Evolutionary conservation across 2,888 invertebrate species (phyloP).

Genomic region (Synergus laeviventris): DNA sequence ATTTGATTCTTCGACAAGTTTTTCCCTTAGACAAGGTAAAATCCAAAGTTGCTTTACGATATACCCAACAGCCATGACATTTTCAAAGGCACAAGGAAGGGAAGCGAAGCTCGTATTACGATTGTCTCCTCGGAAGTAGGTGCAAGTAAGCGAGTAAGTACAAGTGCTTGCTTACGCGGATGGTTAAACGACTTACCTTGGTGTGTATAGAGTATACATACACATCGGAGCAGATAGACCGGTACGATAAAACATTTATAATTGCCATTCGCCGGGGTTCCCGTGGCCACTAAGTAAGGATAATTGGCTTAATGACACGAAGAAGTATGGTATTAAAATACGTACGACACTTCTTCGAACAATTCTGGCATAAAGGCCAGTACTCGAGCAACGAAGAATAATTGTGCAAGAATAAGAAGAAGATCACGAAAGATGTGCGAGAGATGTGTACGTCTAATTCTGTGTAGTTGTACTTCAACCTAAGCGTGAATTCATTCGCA

Average conservation of each 20-base stretch:
- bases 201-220: constrained; percentile 19
- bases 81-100: not conserved
- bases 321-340: constrained; percentile 53
- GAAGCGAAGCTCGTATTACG: constrained; percentile 26
- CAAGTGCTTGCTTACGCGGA: constrained; percentile 32
- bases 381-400: constrained; percentile 49
- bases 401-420: constrained; percentile 49
- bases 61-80: not conserved
- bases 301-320: constrained; percentile 61
- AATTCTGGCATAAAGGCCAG: constrained; percentile 34
- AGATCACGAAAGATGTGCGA: constrained; percentile 14
- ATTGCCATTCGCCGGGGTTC: constrained; percentile 61
- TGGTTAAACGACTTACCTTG: constrained; percentile 31
- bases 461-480: not conserved
- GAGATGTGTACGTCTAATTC: not conserved
- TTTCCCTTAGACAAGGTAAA: constrained; percentile 3
- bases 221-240: constrained; percentile 41
- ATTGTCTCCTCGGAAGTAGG: constrained; percentile 40
- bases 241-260: constrained; percentile 62
- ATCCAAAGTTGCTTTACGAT: not conserved
- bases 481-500: constrained; percentile 30
- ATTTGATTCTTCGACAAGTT: constrained; percentile 20
- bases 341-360: constrained; percentile 42
- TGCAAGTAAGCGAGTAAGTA: constrained; percentile 41
- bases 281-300: constrained; percentile 51